Conservation (phyloP, 1,140 invertebrate genomes). For the Ostrea edulis region DNA sequence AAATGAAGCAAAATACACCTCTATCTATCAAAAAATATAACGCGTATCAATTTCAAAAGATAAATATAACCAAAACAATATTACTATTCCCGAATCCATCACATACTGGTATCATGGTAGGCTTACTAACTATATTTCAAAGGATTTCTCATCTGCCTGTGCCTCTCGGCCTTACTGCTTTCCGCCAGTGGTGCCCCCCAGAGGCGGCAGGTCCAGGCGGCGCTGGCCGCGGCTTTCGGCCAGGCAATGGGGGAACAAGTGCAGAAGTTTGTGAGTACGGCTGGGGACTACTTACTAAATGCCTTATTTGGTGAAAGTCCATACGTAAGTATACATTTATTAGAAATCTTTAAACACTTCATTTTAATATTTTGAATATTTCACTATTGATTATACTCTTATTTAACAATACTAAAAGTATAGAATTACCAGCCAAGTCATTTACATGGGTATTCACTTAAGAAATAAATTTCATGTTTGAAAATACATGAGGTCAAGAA, state of each 20-base stretch:
- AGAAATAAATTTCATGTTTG: too few relatives aligned
- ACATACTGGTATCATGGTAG: neutral
- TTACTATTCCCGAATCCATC: neutral
- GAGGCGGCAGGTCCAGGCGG: neutral
- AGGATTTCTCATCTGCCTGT: neutral
- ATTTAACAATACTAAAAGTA: too few relatives aligned
- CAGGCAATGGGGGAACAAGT: neutral
- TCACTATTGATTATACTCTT: too few relatives aligned
- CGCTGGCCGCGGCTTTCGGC: neutral
- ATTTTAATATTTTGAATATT: neutral
- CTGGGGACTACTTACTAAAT: neutral
- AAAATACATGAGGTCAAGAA: too few relatives aligned
- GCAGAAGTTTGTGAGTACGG: neutral
- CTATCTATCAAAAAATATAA: too few relatives aligned
- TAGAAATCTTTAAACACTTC: neutral
- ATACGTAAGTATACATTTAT: conserved; percentile 4
- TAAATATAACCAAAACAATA: too few relatives aligned
- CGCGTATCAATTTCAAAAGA: too few relatives aligned
- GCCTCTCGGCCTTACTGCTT: neutral
- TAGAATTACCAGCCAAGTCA: too few relatives aligned
- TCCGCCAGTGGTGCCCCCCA: neutral
- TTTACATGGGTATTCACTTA: too few relatives aligned
- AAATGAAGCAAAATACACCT: too few relatives aligned
- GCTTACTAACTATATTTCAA: neutral
- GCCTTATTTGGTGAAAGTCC: conserved; percentile 10